phyloP scores from a whole-genome alignment of 2,888 invertebrate genomes.

The Agrypnus murinus region DNA sequence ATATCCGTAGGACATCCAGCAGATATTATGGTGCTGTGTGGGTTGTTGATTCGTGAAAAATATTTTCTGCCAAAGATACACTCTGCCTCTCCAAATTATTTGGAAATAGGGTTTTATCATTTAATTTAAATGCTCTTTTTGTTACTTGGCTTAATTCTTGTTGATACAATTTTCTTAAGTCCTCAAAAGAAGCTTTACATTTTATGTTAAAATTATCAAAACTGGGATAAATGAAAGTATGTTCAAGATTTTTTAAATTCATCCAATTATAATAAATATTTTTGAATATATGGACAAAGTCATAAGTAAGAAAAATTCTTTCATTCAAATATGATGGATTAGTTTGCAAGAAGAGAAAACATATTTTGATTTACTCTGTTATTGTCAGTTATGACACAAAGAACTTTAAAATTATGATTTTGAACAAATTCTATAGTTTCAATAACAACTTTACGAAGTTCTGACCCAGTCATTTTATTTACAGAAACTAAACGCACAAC shows the following conservation, averaged over 20 bases:
- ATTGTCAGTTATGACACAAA: no score
- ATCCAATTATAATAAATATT: constrained; percentile 25
- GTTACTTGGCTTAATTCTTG: constrained; percentile 32
- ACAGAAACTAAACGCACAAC: no score
- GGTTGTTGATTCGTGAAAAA: no score
- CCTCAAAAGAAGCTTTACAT: constrained; percentile 16
- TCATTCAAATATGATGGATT: background rate
- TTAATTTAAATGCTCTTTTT: constrained; percentile 50
- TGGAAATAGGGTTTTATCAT: constrained; percentile 45
- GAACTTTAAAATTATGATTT: no score
- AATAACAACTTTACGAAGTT: no score
- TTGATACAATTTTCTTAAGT: constrained; percentile 34
- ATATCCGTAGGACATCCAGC: no score
- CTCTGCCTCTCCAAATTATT: constrained; percentile 46
- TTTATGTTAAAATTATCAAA: constrained; percentile 16
- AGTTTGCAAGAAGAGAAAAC: background rate
- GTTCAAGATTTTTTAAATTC: constrained; percentile 2
- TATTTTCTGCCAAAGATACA: constrained; percentile 46
- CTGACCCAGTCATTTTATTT: no score
- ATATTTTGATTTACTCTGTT: constrained; percentile 7
- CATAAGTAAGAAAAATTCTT: background rate
- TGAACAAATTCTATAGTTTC: no score
- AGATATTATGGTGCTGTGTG: no score
- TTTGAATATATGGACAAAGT: constrained; percentile 15
- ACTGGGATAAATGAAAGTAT: constrained; percentile 21